Conservation (phyloP, 2,797 vertebrate species). For the Kryptopterus vitreolus region DNA sequence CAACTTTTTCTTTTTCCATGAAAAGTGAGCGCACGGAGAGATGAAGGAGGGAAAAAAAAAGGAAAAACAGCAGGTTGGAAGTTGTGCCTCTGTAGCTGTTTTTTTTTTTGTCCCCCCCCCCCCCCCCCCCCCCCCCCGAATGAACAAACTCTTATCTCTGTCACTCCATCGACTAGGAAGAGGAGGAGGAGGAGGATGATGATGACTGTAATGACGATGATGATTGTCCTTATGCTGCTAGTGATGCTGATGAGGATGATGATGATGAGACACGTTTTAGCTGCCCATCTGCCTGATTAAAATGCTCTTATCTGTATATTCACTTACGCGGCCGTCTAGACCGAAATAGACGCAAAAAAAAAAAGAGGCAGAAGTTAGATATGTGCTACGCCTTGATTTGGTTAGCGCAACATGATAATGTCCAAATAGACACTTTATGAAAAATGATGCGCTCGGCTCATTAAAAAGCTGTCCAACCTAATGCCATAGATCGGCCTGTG, state of each 20-base stretch:
- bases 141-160: slow-evolving; percentile 57
- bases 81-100: slow-evolving; percentile 17
- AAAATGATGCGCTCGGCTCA: slow-evolving; percentile 57
- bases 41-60: slow-evolving; percentile 42
- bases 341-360: slow-evolving; percentile 39
- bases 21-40: slow-evolving; percentile 56
- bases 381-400: slow-evolving; percentile 48
- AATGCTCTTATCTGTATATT: slow-evolving; percentile 57
- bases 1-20: slow-evolving; percentile 61
- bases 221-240: slow-evolving; percentile 47
- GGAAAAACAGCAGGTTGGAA: slow-evolving; percentile 40
- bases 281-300: slow-evolving; percentile 65
- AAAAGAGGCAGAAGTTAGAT: slow-evolving; percentile 27
- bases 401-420: slow-evolving; percentile 57
- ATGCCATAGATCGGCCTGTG: slow-evolving; percentile 48
- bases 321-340: slow-evolving; percentile 50
- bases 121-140: too few species aligned
- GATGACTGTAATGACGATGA: slow-evolving; percentile 33
- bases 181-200: slow-evolving; percentile 32
- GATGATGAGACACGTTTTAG: slow-evolving; percentile 54
- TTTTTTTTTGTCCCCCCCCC: too few species aligned
- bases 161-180: slow-evolving; percentile 55
- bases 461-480: slow-evolving; percentile 57
- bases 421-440: slow-evolving; percentile 59
- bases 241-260: slow-evolving; percentile 42